Evolutionary conservation across 2,797 vertebrate genomes (phyloP).

Genomic region (Sciaenops ocellatus): DNA sequence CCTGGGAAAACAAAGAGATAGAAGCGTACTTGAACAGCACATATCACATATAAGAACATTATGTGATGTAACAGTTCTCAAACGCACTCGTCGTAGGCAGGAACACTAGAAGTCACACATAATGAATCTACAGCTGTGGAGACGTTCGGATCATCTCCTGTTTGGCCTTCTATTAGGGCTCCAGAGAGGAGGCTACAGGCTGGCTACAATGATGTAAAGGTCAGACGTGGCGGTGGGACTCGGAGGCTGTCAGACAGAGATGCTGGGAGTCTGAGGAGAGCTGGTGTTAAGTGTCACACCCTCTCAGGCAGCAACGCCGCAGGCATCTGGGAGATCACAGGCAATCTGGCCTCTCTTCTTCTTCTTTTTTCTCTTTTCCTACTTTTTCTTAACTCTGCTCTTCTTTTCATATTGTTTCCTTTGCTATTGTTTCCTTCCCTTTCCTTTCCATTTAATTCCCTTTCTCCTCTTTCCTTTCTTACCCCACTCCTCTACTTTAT

Average conservation of each 20-base stretch:
- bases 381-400: background rate
- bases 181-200: constrained; percentile 31
- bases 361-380: background rate
- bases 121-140: constrained; percentile 37
- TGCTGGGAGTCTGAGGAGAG: constrained; percentile 38
- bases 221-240: constrained; percentile 57
- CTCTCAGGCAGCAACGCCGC: constrained; percentile 26
- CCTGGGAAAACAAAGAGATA: constrained; percentile 21
- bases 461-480: background rate
- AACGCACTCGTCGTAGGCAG: constrained; percentile 13
- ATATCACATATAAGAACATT: background rate
- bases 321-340: constrained; percentile 25
- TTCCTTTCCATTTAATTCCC: background rate
- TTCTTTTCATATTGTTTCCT: background rate
- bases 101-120: constrained; percentile 23
- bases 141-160: constrained; percentile 10
- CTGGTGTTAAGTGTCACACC: constrained; percentile 51
- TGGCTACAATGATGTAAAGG: constrained; percentile 67
- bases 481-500: background rate
- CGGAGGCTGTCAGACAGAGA: constrained; percentile 50
- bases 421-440: background rate
- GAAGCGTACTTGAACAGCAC: constrained; percentile 5
- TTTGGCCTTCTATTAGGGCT: constrained; percentile 27
- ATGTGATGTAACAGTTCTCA: constrained; percentile 18
- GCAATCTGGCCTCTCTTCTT: constrained; percentile 1